Base-by-base conservation (phyloP, 2,888 invertebrate species). In the Andrena marginata region DNA sequence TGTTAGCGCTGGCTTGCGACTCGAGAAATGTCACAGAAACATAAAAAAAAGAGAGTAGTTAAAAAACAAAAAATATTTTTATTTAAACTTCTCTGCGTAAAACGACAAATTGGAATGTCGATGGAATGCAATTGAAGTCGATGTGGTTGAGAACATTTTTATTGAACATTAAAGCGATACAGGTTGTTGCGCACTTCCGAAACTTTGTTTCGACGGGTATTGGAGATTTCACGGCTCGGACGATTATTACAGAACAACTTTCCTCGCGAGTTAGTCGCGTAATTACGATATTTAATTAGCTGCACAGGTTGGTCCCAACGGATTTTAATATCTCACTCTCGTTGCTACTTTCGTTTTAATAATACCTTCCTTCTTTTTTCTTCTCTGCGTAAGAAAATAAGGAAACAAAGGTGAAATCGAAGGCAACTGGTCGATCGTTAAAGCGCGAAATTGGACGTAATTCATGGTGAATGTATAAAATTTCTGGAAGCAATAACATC, bases 261-360 rank as follows among this genome's bases (percentile, higher is more conserved):
- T 62, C 49, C 33, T 29, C 29, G 49, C 77, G 59, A 75, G 63
- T 78, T 68, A 59, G 54, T 70, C 76, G 75, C 49, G 51, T 71
- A 82, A 85, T 84, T 76, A 79, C 42, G 51, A 70, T 51, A 84
- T 80, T 83, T 80, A 83, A 79, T 83, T 83, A 83, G 80, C 84
- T 64, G 80, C 74, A 35, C 71, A 42, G 77, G 59, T 84, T 84
- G 84, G 83, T 84, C 84, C 83, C 84, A 71, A 83, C 83, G 78
- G 75, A 83, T 80, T 84, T 73, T 31, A 78, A 82, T 82, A 78
- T 76, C 78, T 76, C 76, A 49, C 60, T 49, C 62, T 16, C 51
- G 23, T 26, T 35, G 48, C 20, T 60, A 23, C 56, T 67, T 51
- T 60, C 69, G 29, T 56, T 67, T 23, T 35, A 63, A 72, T 63